phyloP scores from a whole-genome alignment of 92 coral and sea anemone genomes.

The Bergia puertoricense region DNA sequence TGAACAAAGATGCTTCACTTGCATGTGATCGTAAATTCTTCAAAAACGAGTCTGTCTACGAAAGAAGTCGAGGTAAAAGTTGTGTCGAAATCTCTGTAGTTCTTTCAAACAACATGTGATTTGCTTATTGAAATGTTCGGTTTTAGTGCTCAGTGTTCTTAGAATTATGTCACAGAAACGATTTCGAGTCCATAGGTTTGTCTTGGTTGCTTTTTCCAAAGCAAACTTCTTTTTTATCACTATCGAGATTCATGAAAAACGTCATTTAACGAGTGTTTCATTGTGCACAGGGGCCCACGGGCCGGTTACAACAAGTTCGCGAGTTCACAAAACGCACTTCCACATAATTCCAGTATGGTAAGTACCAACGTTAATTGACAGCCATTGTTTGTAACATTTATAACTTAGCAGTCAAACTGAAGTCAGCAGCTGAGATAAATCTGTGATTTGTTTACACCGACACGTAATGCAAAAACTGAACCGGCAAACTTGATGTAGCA shows the following conservation, averaged over 20 bases:
- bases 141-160: background rate
- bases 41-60: background rate
- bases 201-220: background rate
- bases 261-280: background rate
- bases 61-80: background rate
- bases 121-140: conserved; percentile 4
- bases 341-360: conserved; percentile 32
- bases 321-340: conserved; percentile 11
- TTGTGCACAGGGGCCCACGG: conserved; percentile 28
- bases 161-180: background rate
- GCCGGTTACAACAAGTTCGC: conserved; percentile 2
- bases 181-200: background rate
- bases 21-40: background rate
- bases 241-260: conserved; percentile 26
- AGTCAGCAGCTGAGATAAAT: background rate
- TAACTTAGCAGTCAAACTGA: background rate
- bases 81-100: conserved; percentile 38
- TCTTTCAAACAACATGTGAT: conserved; percentile 20
- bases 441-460: conserved; percentile 20
- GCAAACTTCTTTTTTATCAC: background rate
- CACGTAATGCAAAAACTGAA: conserved; percentile 34
- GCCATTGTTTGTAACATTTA: background rate
- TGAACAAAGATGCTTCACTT: background rate
- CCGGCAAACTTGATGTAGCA: conserved; percentile 28
- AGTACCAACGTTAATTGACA: background rate